Base-by-base conservation (phyloP, 2,113 vertebrate genomes). In the Nansenia antarctica region DNA sequence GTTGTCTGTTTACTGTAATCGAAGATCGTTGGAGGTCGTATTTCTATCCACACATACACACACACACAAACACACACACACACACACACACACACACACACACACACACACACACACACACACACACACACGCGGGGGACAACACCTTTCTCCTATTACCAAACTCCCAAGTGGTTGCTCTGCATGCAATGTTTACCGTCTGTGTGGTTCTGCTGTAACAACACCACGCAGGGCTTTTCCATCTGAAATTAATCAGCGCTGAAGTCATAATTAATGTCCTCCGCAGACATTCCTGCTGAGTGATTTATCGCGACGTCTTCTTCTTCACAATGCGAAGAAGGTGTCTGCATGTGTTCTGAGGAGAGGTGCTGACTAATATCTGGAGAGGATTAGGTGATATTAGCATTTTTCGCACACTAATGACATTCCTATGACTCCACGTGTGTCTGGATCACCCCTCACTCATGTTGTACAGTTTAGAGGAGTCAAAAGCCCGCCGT, bases 251-350 rank as follows among this genome's bases (percentile, higher is more conserved):
- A 85, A 76, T 86, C 72, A 78, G 73, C 29, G 60, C 70, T 58
- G 84, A 72, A 82, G 68, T 81, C 72, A 66, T 65, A 76, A 88
- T 85, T 80, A 83, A 72, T 71, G 83, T 85, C 68, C 73, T 78
- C 24, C 37, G 62, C 60, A 82, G 74, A 82, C 52, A 9, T 73
- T 78, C 70, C 22, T n/a, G 66, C 45, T 35, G 30, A 55, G 37
- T 80, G 75, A 88, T 89, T 87, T 86, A 89, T 83, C n/a, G 65
- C 68, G 59, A 55, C 42, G 80, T 76, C 80, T 79, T 32, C 76
- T 45, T 67, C 69, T 74, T 80, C 69, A 9, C 69, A 9, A 65
- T 9, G 49, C 20, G 30, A 69, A 47, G 57, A 69, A 60, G 73
- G 67, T 61, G 61, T 54, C 26, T 52, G 53, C 26, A 30, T 15